Percentiles rank a stretch among this genome's conserved stretches.
phyloP scores from a whole-genome alignment of 2,888 invertebrate species.

The Eledone cirrhosa region DNA sequence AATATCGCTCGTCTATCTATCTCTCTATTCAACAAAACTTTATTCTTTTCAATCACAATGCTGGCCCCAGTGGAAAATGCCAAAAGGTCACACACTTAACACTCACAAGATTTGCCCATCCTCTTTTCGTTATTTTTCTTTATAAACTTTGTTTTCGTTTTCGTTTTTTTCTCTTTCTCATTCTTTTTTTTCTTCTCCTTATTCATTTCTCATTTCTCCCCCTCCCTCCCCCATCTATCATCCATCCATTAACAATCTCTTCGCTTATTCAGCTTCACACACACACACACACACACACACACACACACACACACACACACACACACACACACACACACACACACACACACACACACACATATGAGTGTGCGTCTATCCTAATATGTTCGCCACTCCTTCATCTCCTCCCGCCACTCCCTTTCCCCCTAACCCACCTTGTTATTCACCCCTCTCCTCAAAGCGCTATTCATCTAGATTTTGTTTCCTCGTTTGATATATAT shows the following conservation, averaged over 20 bases:
- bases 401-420: too few species aligned
- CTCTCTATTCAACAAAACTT: too few species aligned
- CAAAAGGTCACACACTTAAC: not conserved
- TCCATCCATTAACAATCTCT: not conserved
- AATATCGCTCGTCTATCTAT: too few species aligned
- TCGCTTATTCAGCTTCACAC: too few species aligned
- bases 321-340: not conserved
- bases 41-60: too few species aligned
- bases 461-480: not conserved
- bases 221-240: not conserved
- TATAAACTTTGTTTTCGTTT: not conserved
- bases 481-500: too few species aligned
- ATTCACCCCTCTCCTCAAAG: not conserved
- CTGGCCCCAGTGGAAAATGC: too few species aligned
- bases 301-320: not conserved
- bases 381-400: too few species aligned
- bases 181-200: not conserved
- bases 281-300: not conserved
- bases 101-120: not conserved
- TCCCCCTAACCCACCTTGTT: too few species aligned
- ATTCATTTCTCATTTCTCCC: not conserved
- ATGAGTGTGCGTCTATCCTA: not conserved
- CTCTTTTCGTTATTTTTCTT: not conserved
- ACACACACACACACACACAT: slow-evolving; percentile 6
- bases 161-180: not conserved